Evolutionary conservation across 2,113 vertebrate genomes (phyloP), one percentile per base, ranked within the genome.

Genomic region (Athene noctua): DNA sequence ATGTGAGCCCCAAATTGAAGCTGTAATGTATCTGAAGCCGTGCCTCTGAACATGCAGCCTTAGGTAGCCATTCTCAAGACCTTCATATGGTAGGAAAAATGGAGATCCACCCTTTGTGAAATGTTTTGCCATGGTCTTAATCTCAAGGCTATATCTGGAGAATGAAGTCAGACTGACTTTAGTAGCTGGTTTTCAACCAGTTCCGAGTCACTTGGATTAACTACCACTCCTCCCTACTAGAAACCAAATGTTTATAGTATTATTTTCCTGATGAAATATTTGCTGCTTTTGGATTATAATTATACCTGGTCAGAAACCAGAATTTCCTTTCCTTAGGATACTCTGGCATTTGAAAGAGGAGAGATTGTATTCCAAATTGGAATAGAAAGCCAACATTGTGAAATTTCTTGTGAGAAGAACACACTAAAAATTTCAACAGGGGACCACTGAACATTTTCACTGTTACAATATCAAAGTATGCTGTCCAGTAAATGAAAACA

Each of bases 291-390:
- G 73, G 70, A 85, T 81, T 91, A 68, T 92, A 94, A 84, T 85
- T 92, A 72, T 46, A 91, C 44, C 68, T 87, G 82, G 47, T 91
- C 80, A 94, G 73, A 95, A 95, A 95, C 47, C 36, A 92, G 86
- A 88, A 87, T 91, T 96, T 94, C 86, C 84, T 92, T 94, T 96
- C 94, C 86, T 92, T 91, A 92, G 86, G 86, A 94, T 89, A 94
- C 46, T 89, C 84, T 89, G 88, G 92, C 83, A 91, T 85, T 92
- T 92, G 47, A 85, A 82, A 92, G 57, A 81, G 34, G 25, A 75
- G 44, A 63, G 66, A 29, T 90, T 82, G 46, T 68, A 46, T 81
- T 96, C 78, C 84, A 94, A 70, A 82, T 66, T 66, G 84, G 73
- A 96, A 91, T 40, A 90, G 66, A 91, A 95, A 85, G 42, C 11